Percentiles rank a stretch among this genome's conserved stretches.
Conservation (phyloP, 2,888 invertebrate species). For the Plagodis dolabraria region DNA sequence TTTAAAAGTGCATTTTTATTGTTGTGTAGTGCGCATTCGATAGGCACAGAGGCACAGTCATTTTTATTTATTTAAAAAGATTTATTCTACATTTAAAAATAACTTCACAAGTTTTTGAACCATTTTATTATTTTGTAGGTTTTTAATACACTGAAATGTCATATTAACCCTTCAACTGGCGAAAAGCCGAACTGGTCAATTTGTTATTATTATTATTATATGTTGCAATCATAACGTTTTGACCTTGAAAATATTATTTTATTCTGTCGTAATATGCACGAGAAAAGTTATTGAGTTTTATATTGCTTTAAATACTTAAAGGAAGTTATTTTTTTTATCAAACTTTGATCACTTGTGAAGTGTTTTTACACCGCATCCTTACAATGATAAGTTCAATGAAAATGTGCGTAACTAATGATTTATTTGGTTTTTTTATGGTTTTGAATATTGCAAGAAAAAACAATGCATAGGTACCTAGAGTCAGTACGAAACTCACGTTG, state of each 20-base stretch:
- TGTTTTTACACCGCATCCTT: conserved; percentile 59
- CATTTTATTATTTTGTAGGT: too few species aligned
- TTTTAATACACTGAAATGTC: too few species aligned
- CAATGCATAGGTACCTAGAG: not conserved
- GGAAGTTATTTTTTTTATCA: too few species aligned
- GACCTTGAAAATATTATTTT: too few species aligned
- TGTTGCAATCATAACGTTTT: too few species aligned
- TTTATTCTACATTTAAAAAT: conserved; percentile 28
- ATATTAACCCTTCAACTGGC: too few species aligned
- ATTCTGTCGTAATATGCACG: too few species aligned
- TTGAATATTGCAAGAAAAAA: conserved; percentile 20
- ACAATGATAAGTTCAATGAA: conserved; percentile 59
- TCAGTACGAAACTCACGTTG: not conserved
- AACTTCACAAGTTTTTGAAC: conserved; percentile 12
- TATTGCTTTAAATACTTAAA: too few species aligned
- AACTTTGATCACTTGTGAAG: conserved; percentile 37
- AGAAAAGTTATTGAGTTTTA: too few species aligned
- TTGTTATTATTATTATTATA: too few species aligned
- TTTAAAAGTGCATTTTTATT: conserved; percentile 57
- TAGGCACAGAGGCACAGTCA: conserved; percentile 82
- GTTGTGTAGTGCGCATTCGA: conserved; percentile 71
- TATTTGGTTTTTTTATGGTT: conserved; percentile 14
- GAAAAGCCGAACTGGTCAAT: too few species aligned
- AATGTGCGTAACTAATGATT: conserved; percentile 32
- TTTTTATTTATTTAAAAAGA: conserved; percentile 43